Conservation (phyloP, 2,888 invertebrate genomes). For the Rhodophaea formosa region DNA sequence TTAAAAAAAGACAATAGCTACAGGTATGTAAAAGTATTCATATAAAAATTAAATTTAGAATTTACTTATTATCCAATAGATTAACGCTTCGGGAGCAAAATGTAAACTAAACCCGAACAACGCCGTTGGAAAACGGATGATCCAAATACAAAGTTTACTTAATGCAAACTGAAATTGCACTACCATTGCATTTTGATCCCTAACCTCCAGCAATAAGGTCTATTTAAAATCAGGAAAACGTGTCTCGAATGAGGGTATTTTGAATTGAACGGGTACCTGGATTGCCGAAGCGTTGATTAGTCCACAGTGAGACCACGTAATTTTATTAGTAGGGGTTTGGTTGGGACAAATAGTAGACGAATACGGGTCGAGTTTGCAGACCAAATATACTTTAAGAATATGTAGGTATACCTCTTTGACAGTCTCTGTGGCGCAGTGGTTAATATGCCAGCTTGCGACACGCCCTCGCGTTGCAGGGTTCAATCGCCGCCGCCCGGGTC, state of each 20-base stretch:
- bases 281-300: slow-evolving; percentile 15
- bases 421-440: too few species aligned
- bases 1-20: too few species aligned
- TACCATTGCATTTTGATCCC: not conserved
- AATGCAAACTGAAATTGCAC: not conserved
- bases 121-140: slow-evolving; percentile 1
- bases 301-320: slow-evolving; percentile 8
- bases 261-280: slow-evolving; percentile 4
- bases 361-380: not conserved
- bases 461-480: too few species aligned
- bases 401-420: too few species aligned
- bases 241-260: slow-evolving; percentile 11
- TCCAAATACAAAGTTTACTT: not conserved
- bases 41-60: not conserved
- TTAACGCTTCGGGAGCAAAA: not conserved
- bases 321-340: not conserved
- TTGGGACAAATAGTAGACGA: not conserved
- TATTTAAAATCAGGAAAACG: not conserved
- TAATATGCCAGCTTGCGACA: too few species aligned
- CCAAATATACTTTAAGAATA: not conserved
- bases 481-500: too few species aligned
- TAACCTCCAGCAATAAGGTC: not conserved
- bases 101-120: not conserved
- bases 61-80: not conserved
- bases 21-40: too few species aligned